phyloP scores from a whole-genome alignment of 2,797 vertebrate genomes.

The Bradypodion pumilum region DNA sequence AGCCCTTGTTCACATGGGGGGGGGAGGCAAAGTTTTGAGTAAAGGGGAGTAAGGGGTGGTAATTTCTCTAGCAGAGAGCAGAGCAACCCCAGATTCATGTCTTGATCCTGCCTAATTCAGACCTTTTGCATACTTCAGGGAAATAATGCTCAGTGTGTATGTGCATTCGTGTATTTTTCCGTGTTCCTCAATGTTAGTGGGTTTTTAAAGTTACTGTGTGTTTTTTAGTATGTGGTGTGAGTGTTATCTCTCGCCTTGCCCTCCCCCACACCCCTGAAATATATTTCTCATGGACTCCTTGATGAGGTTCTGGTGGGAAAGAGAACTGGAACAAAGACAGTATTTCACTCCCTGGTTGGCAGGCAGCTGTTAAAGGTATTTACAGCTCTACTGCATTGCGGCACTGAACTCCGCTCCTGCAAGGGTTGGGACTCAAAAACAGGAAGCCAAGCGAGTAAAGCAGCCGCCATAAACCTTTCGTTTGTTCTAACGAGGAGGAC shows the following conservation, averaged over 20 bases:
- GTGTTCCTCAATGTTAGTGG: too few relatives aligned
- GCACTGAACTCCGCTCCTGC: slow-evolving; percentile 76
- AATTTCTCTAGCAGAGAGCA: too few relatives aligned
- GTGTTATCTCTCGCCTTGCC: too few relatives aligned
- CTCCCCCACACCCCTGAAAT: slow-evolving; percentile 27
- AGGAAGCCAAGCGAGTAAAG: slow-evolving; percentile 57
- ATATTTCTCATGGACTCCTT: slow-evolving; percentile 69
- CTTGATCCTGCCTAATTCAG: too few relatives aligned
- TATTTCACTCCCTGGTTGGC: slow-evolving; percentile 95
- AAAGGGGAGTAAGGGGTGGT: too few relatives aligned
- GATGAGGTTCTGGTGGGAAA: slow-evolving; percentile 73
- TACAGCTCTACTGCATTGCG: slow-evolving; percentile 98
- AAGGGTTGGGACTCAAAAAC: slow-evolving; percentile 70
- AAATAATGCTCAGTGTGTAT: too few relatives aligned
- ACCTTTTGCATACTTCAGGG: too few relatives aligned
- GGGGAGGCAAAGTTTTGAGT: too few relatives aligned
- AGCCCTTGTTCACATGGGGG: too few relatives aligned
- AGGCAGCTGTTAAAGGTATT: slow-evolving; percentile 99
- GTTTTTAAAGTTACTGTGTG: too few relatives aligned
- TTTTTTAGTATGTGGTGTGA: slow-evolving; percentile 32
- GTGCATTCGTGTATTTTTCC: too few relatives aligned
- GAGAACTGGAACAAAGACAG: slow-evolving; percentile 94
- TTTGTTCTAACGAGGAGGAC: slow-evolving; percentile 47
- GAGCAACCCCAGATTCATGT: too few relatives aligned
- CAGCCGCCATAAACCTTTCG: slow-evolving; percentile 66